Evolutionary conservation across 2,113 vertebrate genomes (phyloP).

Genomic region (Alaudala cheleensis): DNA sequence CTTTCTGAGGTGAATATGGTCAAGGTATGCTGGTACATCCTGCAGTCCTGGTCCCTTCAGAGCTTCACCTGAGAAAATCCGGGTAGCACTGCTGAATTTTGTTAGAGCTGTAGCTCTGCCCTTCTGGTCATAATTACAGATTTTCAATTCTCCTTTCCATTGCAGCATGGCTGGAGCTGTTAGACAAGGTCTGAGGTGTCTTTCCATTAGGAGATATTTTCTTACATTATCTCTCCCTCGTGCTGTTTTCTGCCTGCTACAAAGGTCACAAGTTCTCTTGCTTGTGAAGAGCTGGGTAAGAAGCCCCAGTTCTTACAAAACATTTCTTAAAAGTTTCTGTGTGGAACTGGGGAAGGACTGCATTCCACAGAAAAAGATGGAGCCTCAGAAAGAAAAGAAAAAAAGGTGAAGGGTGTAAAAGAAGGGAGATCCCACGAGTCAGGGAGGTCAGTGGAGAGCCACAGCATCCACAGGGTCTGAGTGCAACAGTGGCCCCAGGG

Average conservation of each 20-base stretch:
- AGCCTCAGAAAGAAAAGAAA: neutral
- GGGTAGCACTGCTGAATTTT: neutral
- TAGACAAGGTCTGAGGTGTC: neutral
- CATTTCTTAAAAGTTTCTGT: neutral
- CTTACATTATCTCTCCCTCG: neutral
- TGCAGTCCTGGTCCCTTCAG: neutral
- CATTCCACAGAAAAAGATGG: neutral
- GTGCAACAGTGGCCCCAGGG: neutral
- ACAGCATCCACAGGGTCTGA: neutral
- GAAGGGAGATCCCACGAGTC: neutral
- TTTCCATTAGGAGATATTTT: conserved; percentile 3
- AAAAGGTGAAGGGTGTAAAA: rapidly evolving
- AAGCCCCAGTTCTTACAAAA: neutral
- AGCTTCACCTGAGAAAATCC: neutral
- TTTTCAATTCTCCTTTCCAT: neutral
- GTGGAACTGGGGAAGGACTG: neutral
- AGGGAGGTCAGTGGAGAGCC: neutral
- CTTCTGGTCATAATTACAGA: neutral
- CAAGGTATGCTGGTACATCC: neutral
- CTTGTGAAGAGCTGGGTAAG: neutral
- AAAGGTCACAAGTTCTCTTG: neutral
- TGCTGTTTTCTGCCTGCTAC: neutral
- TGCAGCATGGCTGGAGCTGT: neutral
- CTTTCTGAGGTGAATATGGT: neutral
- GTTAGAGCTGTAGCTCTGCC: neutral